phyloP scores from a whole-genome alignment of 2,888 invertebrate species.

The Drosophila siamana region DNA sequence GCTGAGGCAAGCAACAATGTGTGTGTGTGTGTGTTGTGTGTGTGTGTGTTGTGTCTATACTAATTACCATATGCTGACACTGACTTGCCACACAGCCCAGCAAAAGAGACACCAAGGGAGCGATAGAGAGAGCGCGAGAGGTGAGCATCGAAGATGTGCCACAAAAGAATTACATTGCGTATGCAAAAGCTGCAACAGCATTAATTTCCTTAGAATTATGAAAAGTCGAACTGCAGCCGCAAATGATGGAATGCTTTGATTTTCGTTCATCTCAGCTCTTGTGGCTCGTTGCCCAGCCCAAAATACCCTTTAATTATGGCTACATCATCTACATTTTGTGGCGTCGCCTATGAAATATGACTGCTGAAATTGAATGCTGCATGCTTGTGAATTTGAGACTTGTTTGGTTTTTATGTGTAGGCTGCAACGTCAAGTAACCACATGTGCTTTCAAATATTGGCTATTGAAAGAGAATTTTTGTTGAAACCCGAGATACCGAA shows the following conservation, averaged over 20 bases:
- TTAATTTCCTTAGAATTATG: not conserved
- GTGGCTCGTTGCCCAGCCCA: not conserved
- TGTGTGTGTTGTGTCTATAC: not conserved
- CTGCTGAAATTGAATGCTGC: too few species aligned
- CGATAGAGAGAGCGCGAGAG: not conserved
- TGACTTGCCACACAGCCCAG: slow-evolving; percentile 5
- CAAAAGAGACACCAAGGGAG: too few species aligned
- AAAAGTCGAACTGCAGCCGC: not conserved
- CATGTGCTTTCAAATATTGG: too few species aligned
- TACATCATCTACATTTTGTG: not conserved
- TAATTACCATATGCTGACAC: slow-evolving; percentile 32
- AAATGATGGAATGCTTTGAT: not conserved
- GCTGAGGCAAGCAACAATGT: slow-evolving; percentile 1
- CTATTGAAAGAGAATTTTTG: too few species aligned
- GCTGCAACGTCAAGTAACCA: too few species aligned
- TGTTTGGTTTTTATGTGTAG: too few species aligned
- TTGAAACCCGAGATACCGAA: too few species aligned
- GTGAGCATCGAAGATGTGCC: not conserved
- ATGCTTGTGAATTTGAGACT: too few species aligned
- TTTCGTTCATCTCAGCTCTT: not conserved
- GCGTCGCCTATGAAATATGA: too few species aligned
- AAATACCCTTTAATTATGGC: not conserved
- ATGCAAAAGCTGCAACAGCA: slow-evolving; percentile 5
- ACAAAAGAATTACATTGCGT: not conserved
- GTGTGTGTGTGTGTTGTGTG: not conserved